Evolutionary conservation across 2,113 vertebrate genomes (phyloP).

Genomic region (Sisor rabdophorus): DNA sequence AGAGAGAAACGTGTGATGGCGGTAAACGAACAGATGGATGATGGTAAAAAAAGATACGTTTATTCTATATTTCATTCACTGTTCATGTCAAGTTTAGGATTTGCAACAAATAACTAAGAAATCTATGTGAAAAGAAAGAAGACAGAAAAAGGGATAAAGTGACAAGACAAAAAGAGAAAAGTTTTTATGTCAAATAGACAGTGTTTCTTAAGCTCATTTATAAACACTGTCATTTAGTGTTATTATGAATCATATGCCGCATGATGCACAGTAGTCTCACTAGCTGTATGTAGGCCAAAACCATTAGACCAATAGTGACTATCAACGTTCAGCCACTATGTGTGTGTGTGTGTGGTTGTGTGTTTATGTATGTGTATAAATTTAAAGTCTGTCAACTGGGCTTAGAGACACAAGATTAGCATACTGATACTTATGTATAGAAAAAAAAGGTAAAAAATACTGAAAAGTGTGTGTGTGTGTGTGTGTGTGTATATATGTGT

Average conservation of each 20-base stretch:
- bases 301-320: conserved; percentile 51
- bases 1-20: background rate
- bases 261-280: conserved; percentile 24
- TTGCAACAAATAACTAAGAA: no score
- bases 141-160: background rate
- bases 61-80: background rate
- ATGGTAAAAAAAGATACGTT: background rate
- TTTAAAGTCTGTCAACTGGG: conserved; percentile 18
- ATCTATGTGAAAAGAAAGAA: background rate
- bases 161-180: background rate
- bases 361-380: conserved; percentile 25
- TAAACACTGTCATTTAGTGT: conserved; percentile 19
- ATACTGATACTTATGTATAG: conserved; percentile 31
- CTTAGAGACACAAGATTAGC: conserved; percentile 8
- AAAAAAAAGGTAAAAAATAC: conserved; percentile 4
- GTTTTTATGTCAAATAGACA: background rate
- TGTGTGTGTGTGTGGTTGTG: conserved; percentile 43
- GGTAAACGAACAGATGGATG: conserved; percentile 11
- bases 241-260: conserved; percentile 16
- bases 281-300: conserved; percentile 50
- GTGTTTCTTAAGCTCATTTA: background rate
- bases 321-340: conserved; percentile 42
- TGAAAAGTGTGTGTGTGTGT: conserved; percentile 20
- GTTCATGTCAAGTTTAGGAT: background rate
- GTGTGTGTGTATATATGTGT: conserved; percentile 11